These are phyloP conservation scores for Corythoichthys haematopterus DNA, from an alignment of 2,113 vertebrate species.

Conservation along the genomic window DNA sequence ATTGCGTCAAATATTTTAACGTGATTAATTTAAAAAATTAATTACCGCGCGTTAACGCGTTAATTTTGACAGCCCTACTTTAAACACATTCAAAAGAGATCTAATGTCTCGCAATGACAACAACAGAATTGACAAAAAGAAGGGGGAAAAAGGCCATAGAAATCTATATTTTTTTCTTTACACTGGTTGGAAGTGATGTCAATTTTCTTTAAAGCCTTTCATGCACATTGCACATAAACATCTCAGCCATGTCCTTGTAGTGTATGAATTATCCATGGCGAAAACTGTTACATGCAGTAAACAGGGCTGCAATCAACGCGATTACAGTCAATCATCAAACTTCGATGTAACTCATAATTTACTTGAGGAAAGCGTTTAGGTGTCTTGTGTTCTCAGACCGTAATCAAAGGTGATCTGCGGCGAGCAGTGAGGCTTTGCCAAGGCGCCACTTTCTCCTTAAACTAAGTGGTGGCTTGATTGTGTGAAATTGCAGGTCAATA, in stretches of 20 bases:
- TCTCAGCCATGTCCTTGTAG: not conserved
- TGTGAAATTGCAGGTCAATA: slow-evolving; percentile 35
- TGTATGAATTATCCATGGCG: not conserved
- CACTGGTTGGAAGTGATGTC: slow-evolving; percentile 30
- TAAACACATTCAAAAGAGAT: not conserved
- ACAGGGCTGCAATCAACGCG: not conserved
- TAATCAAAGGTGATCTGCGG: slow-evolving; percentile 25
- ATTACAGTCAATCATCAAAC: not conserved
- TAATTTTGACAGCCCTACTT: no score
- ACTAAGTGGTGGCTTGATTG: slow-evolving; percentile 23
- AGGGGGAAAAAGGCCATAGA: not conserved
- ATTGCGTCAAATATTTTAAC: no score
- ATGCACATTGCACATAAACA: slow-evolving; percentile 34
- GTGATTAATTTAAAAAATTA: no score
- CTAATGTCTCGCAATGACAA: not conserved
- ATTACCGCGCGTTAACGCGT: no score
- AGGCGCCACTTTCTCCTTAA: slow-evolving; percentile 19
- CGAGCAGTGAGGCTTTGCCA: slow-evolving; percentile 17
- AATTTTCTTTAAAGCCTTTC: slow-evolving; percentile 35
- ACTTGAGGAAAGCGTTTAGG: slow-evolving; percentile 8
- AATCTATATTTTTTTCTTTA: slow-evolving; percentile 7
- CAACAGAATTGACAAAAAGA: not conserved
- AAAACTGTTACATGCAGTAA: not conserved
- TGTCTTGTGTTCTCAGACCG: slow-evolving; percentile 17
- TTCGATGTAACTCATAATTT: slow-evolving; percentile 10